Conservation (phyloP, 2,113 vertebrate species). For the Bubo blakistoni region DNA sequence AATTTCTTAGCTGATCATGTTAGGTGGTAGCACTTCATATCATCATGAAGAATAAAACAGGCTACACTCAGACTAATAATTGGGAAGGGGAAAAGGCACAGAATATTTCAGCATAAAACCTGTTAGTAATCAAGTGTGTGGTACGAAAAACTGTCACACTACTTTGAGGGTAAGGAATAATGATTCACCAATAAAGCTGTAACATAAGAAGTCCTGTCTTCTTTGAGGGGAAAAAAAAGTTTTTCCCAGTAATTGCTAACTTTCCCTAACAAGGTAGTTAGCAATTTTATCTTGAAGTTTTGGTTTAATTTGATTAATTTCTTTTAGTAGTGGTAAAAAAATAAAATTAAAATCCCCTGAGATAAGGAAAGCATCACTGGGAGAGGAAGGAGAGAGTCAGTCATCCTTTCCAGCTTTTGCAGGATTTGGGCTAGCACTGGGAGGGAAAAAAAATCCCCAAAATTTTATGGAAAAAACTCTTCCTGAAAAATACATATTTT, state of each 20-base stretch:
- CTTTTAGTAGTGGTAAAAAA: background rate
- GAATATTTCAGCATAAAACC: background rate
- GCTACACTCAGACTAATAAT: background rate
- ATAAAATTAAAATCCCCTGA: background rate
- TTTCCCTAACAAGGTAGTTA: background rate
- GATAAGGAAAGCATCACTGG: background rate
- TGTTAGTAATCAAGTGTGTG: background rate
- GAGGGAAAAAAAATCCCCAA: fast-evolving
- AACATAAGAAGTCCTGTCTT: background rate
- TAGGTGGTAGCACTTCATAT: background rate
- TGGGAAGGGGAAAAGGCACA: background rate
- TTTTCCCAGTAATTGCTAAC: background rate
- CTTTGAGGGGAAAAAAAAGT: background rate
- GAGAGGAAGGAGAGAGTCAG: background rate
- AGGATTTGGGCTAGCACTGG: background rate
- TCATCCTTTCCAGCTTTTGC: background rate
- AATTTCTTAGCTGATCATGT: background rate
- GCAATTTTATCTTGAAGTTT: background rate
- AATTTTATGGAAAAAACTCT: background rate
- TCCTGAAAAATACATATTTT: background rate
- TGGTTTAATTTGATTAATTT: background rate
- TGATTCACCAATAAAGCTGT: background rate
- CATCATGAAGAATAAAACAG: background rate
- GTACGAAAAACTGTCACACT: background rate
- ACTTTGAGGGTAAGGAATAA: background rate